phyloP scores from a whole-genome alignment of 1,140 invertebrate species.

The Drosophila sp. region DNA sequence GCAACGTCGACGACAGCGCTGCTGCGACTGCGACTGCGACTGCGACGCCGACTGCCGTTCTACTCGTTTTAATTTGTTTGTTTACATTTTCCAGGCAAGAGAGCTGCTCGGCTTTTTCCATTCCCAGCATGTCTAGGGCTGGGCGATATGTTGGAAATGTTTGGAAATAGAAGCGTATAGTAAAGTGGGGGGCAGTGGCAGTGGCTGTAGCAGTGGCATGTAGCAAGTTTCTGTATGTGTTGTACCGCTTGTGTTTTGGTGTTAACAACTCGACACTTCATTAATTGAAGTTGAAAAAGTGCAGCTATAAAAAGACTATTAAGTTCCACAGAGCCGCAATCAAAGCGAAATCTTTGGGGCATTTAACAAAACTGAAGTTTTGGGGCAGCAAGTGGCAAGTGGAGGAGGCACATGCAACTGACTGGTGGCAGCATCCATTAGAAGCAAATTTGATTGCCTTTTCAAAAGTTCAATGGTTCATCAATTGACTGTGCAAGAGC shows the following conservation, averaged over 20 bases:
- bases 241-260: conserved; percentile 65
- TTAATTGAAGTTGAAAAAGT: conserved; percentile 81
- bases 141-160: conserved; percentile 57
- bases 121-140: conserved; percentile 61
- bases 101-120: conserved; percentile 65
- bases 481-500: conserved; percentile 53
- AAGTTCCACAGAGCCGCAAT: conserved; percentile 60
- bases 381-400: conserved; percentile 10
- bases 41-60: conserved; percentile 49
- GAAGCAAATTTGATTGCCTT: conserved; percentile 75
- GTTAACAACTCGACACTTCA: conserved; percentile 83
- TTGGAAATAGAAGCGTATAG: conserved; percentile 65
- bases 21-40: no score
- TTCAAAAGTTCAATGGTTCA: conserved; percentile 75
- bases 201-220: conserved; percentile 5
- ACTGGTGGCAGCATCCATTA: conserved; percentile 42
- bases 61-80: conserved; percentile 82
- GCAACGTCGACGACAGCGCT: no score
- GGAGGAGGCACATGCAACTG: conserved; percentile 29
- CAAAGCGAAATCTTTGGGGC: conserved; percentile 54
- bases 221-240: conserved; percentile 14
- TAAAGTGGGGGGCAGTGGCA: not conserved
- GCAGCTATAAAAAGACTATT: conserved; percentile 81
- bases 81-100: conserved; percentile 65
- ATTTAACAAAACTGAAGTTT: conserved; percentile 9